Conservation (phyloP, 2,113 vertebrate genomes). For the Chlorodrepanis virens region DNA sequence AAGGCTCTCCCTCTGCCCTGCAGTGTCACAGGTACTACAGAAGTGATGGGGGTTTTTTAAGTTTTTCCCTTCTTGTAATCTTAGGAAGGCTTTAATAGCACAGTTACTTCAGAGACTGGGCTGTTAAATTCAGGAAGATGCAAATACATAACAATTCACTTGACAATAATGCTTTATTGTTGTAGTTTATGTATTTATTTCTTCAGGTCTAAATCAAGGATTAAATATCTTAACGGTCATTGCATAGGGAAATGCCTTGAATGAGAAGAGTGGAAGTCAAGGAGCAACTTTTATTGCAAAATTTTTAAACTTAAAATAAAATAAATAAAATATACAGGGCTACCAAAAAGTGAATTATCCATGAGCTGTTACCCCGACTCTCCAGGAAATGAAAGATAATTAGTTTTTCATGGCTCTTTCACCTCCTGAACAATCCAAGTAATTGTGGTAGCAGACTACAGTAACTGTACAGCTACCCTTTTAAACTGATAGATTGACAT, state of each 20-base stretch:
- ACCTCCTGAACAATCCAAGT: background rate
- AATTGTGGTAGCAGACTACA: background rate
- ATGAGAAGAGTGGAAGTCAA: background rate
- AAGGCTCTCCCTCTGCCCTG: background rate
- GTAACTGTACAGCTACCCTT: background rate
- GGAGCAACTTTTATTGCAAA: background rate
- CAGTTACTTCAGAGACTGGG: background rate
- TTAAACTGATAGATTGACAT: background rate
- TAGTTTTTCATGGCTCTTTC: background rate
- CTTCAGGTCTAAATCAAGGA: background rate
- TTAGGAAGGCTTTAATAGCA: background rate
- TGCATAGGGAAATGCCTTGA: background rate
- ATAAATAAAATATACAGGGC: background rate
- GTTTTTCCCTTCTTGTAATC: background rate
- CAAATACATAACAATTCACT: background rate
- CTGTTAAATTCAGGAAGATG: background rate
- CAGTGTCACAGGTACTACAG: background rate
- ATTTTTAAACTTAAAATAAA: background rate
- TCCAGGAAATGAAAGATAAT: background rate
- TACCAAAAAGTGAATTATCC: background rate
- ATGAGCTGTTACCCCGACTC: background rate
- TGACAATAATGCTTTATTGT: background rate
- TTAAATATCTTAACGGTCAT: background rate
- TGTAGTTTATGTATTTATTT: background rate
- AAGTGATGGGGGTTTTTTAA: background rate